These are phyloP conservation scores for Aspiorhynchus laticeps DNA, from an alignment of 2,113 vertebrate genomes.

Conservation along the genomic window DNA sequence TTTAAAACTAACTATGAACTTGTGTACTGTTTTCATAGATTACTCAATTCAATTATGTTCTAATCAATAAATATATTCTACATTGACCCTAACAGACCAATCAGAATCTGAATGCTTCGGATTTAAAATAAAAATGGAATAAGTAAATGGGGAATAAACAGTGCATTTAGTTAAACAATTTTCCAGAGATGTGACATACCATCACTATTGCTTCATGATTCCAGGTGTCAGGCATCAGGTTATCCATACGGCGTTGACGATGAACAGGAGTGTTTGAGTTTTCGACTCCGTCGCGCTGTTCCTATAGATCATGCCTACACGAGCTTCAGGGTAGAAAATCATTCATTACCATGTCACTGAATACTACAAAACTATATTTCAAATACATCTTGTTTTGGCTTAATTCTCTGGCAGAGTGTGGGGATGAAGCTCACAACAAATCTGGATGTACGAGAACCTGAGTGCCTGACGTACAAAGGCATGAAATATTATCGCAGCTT, in stretches of 20 bases:
- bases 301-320: not conserved
- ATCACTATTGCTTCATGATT: not conserved
- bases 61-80: too few species aligned
- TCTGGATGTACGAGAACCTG: conserved; percentile 56
- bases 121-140: too few species aligned
- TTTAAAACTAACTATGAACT: too few species aligned
- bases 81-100: too few species aligned
- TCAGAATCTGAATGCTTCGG: too few species aligned
- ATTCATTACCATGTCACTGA: too few species aligned
- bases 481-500: not conserved
- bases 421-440: conserved; percentile 80
- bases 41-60: too few species aligned
- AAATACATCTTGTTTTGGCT: not conserved
- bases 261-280: conserved; percentile 48
- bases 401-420: conserved; percentile 68
- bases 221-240: conserved; percentile 61
- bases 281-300: conserved; percentile 61
- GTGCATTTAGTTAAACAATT: too few species aligned
- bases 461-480: not conserved
- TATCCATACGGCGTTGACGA: conserved; percentile 57
- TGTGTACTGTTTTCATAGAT: too few species aligned
- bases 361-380: not conserved
- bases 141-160: too few species aligned
- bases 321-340: conserved; percentile 64
- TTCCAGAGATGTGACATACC: too few species aligned